Conservation (phyloP, 1,140 invertebrate genomes). For the Platorchestia sp. region DNA sequence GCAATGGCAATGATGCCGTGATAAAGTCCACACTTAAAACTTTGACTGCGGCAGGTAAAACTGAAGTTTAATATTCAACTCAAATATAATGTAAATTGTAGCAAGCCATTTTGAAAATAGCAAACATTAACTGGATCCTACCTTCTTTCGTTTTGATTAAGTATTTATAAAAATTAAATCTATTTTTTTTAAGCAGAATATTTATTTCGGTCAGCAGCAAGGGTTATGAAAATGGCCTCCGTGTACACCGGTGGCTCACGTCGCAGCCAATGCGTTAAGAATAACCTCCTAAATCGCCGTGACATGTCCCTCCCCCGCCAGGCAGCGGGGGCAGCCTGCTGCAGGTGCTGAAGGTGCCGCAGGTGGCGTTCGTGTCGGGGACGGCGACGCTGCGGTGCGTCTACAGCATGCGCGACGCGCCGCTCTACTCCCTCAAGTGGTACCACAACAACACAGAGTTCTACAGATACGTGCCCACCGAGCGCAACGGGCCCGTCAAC, state of each 20-base stretch:
- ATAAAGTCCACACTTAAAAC: not conserved
- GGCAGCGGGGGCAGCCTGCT: not conserved
- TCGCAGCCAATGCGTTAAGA: too few species aligned
- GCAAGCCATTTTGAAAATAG: too few species aligned
- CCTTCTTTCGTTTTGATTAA: too few species aligned
- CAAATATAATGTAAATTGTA: too few species aligned
- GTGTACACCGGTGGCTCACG: too few species aligned
- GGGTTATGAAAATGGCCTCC: too few species aligned
- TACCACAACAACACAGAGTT: slow-evolving; percentile 60
- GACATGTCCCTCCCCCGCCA: not conserved
- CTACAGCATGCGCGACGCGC: slow-evolving; percentile 15
- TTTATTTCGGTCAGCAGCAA: too few species aligned
- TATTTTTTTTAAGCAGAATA: too few species aligned
- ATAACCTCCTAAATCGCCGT: not conserved
- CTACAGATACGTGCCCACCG: slow-evolving; percentile 59
- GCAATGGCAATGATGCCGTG: not conserved
- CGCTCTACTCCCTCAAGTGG: slow-evolving; percentile 59
- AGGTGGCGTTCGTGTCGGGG: slow-evolving; percentile 28
- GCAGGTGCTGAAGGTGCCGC: slow-evolving; percentile 1
- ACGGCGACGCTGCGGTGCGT: slow-evolving; percentile 7
- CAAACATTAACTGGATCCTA: too few species aligned
- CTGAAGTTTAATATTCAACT: too few species aligned
- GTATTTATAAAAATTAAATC: too few species aligned
- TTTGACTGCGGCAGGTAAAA: too few species aligned
- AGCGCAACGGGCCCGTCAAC: slow-evolving; percentile 49